A percentile compares a stretch with the other conserved stretches of the same genome.
Conservation (phyloP, 2,888 invertebrate species). For the Lypha dubia region DNA sequence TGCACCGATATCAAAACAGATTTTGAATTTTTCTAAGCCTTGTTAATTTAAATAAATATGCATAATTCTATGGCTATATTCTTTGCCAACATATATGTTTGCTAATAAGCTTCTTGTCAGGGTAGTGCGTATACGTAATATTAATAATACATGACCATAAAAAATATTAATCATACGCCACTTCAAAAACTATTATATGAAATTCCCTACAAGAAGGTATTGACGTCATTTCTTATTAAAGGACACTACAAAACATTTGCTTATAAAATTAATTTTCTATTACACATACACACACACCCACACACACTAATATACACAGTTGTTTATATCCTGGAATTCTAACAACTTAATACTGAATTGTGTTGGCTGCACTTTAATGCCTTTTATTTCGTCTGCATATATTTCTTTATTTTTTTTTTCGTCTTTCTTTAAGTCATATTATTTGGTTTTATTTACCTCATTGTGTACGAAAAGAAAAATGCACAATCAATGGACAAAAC, state of each 20-base stretch:
- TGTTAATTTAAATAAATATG: too few species aligned
- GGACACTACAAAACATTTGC: background rate
- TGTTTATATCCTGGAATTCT: background rate
- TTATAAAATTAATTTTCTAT: background rate
- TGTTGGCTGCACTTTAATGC: background rate
- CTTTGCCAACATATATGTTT: too few species aligned
- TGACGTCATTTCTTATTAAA: background rate
- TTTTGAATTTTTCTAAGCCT: too few species aligned
- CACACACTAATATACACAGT: too few species aligned
- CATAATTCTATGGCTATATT: too few species aligned
- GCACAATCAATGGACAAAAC: slow-evolving; percentile 55
- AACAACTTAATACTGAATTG: background rate
- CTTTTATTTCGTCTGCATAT: background rate
- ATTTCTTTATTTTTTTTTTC: background rate
- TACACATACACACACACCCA: background rate
- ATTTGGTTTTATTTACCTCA: slow-evolving; percentile 33
- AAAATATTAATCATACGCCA: background rate
- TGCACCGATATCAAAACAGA: too few species aligned
- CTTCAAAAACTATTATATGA: too few species aligned
- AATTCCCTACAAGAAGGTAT: too few species aligned
- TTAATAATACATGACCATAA: too few species aligned
- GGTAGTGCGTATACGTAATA: background rate
- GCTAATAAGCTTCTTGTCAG: too few species aligned
- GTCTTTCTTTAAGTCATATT: background rate
- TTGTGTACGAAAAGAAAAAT: slow-evolving; percentile 45